These are phyloP conservation scores for Folsomia candida DNA, from an alignment of 2,888 invertebrate species.

Conservation along the genomic window DNA sequence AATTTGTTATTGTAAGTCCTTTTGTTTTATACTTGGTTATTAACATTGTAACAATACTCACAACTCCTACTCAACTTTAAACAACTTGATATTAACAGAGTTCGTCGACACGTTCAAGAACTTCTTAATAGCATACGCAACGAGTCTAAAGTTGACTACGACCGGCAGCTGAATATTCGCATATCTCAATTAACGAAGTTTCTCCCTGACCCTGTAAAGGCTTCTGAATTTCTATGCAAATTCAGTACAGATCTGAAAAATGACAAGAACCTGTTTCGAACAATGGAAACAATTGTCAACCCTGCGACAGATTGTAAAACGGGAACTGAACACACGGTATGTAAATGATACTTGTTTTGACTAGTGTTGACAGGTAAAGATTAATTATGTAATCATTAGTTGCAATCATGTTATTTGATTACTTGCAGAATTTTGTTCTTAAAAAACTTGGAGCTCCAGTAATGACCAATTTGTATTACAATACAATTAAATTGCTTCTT, in stretches of 20 bases:
- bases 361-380: background rate
- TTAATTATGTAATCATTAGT: background rate
- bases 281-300: constrained; percentile 82
- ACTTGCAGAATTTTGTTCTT: constrained; percentile 69
- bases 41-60: background rate
- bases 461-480: constrained; percentile 93
- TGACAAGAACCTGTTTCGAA: constrained; percentile 63
- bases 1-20: constrained; percentile 70
- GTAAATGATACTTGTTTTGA: constrained; percentile 52
- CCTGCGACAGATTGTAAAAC: constrained; percentile 90
- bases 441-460: constrained; percentile 92
- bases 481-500: constrained; percentile 89
- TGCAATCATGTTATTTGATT: constrained; percentile 17
- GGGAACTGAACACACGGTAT: constrained; percentile 72
- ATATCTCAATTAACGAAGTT: constrained; percentile 68
- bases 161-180: constrained; percentile 64
- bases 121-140: constrained; percentile 61
- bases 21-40: too few relatives aligned
- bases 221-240: constrained; percentile 79
- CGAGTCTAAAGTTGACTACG: constrained; percentile 60
- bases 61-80: background rate
- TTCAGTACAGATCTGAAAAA: constrained; percentile 76
- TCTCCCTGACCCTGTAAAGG: constrained; percentile 88
- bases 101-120: constrained; percentile 78
- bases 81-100: constrained; percentile 60